Evolutionary conservation across 2,888 invertebrate species (phyloP).

Genomic region (Hetaerina titia): DNA sequence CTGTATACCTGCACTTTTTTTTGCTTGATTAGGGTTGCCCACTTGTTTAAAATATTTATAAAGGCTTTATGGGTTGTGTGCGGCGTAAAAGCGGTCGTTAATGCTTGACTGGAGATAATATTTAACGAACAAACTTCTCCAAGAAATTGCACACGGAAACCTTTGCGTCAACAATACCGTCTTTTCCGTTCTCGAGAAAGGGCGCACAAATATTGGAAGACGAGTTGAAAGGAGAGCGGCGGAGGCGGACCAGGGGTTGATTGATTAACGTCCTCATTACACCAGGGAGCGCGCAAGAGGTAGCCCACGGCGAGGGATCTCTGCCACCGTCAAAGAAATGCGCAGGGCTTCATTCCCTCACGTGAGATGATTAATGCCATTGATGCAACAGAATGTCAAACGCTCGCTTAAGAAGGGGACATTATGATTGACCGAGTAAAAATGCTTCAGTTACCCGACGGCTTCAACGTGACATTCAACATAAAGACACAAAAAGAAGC

Average conservation of each 20-base stretch:
- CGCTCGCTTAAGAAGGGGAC: too few relatives aligned
- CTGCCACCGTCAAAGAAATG: not conserved
- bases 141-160: not conserved
- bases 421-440: too few relatives aligned
- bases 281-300: not conserved
- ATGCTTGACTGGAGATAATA: not conserved
- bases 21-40: too few relatives aligned
- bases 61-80: too few relatives aligned
- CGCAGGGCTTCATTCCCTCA: not conserved
- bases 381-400: too few relatives aligned
- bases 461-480: too few relatives aligned
- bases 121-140: not conserved
- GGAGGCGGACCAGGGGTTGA: not conserved
- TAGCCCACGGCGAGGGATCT: not conserved
- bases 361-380: not conserved
- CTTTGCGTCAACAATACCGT: not conserved
- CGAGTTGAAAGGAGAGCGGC: not conserved
- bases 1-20: too few relatives aligned
- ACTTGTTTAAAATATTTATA: too few relatives aligned
- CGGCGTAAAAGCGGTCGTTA: too few relatives aligned
- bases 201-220: not conserved
- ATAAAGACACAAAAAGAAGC: too few relatives aligned
- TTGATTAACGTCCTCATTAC: not conserved
- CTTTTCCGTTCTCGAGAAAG: not conserved
- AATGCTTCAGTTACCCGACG: too few relatives aligned